phyloP scores from a whole-genome alignment of 1,140 invertebrate species.

The Bombus sylvicola region DNA sequence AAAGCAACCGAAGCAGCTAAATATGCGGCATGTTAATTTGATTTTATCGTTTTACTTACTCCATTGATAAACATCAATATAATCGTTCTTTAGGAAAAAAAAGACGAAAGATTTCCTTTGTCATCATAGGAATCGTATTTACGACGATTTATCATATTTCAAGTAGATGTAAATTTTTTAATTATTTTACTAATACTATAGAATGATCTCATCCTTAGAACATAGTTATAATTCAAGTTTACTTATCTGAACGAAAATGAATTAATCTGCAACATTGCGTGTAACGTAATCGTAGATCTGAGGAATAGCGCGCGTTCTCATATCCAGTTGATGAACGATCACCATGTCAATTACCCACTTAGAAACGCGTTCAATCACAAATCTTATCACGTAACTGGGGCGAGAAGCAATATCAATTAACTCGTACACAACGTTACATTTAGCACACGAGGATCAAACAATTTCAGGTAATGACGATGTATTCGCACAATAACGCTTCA shows the following conservation, averaged over 20 bases:
- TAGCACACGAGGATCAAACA: neutral
- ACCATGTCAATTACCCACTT: constrained; percentile 21
- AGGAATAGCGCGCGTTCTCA: neutral
- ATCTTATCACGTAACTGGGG: neutral
- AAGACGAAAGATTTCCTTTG: neutral
- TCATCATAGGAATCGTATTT: neutral
- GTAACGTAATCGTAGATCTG: neutral
- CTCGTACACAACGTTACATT: neutral
- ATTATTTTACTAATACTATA: neutral
- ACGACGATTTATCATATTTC: neutral
- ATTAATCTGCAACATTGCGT: neutral
- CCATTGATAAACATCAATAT: neutral
- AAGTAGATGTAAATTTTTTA: neutral
- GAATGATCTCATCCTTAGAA: neutral
- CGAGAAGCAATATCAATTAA: constrained; percentile 40
- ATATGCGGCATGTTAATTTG: neutral
- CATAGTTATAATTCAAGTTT: neutral
- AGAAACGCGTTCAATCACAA: constrained; percentile 14
- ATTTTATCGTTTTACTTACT: neutral
- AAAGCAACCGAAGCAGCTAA: constrained; percentile 26
- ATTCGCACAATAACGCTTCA: constrained; percentile 22
- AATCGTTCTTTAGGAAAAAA: neutral
- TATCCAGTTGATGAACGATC: neutral
- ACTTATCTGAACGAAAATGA: neutral
- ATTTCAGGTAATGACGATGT: constrained; percentile 19